Percentiles rank a stretch among this genome's conserved stretches.
These are phyloP conservation scores for Frankliniella fusca DNA, from an alignment of 2,888 invertebrate species.

Conservation along the genomic window DNA sequence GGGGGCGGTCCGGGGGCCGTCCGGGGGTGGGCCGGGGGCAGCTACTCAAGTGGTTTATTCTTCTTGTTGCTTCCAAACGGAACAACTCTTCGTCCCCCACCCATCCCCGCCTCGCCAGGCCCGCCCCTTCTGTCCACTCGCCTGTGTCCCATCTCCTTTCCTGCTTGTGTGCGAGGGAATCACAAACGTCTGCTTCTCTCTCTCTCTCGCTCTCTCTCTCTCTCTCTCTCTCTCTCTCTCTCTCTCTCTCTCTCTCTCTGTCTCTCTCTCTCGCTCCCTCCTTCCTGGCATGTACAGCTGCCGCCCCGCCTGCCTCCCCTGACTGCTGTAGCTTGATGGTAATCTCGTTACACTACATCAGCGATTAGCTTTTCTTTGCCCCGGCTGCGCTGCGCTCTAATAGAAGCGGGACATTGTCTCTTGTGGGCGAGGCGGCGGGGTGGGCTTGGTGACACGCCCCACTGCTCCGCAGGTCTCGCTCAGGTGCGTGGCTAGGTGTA, in stretches of 20 bases:
- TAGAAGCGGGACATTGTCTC: too few species aligned
- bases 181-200: neutral
- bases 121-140: neutral
- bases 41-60: conserved; percentile 26
- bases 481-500: too few species aligned
- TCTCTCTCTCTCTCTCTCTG: neutral
- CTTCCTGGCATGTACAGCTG: neutral
- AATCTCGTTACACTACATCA: too few species aligned
- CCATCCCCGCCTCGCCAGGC: neutral
- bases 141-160: neutral
- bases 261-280: neutral
- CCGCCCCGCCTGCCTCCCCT: neutral
- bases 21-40: neutral
- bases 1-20: too few species aligned
- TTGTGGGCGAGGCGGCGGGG: too few species aligned
- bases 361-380: too few species aligned
- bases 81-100: neutral
- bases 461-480: too few species aligned
- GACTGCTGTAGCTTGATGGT: too few species aligned
- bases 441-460: too few species aligned
- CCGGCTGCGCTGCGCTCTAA: too few species aligned
- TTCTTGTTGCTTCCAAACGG: neutral
- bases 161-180: neutral
- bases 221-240: neutral
- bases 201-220: neutral